These are phyloP conservation scores for Nesogale talazaci DNA, from an alignment of 2,113 vertebrate species.

Conservation along the genomic window DNA sequence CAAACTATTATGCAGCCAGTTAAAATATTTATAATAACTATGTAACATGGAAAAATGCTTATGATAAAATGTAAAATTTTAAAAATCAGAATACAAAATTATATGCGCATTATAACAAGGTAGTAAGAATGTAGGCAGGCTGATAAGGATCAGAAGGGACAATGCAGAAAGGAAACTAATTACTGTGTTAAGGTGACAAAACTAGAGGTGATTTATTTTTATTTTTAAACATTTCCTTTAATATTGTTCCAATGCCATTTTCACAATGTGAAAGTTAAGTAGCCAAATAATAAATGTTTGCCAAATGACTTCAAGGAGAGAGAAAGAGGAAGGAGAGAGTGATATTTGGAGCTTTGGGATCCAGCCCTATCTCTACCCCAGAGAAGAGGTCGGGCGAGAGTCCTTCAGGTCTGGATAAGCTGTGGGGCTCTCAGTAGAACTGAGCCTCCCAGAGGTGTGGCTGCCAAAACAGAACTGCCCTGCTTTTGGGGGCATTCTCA, in stretches of 20 bases:
- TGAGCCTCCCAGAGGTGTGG: background rate
- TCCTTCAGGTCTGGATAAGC: background rate
- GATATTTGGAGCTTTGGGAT: background rate
- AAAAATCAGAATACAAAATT: slow-evolving; percentile 55
- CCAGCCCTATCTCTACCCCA: background rate
- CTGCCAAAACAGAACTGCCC: background rate
- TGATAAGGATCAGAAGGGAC: slow-evolving; percentile 53
- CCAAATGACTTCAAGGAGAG: background rate
- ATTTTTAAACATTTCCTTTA: slow-evolving; percentile 43
- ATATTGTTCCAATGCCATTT: slow-evolving; percentile 40
- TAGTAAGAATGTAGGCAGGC: slow-evolving; percentile 37
- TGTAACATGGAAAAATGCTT: slow-evolving; percentile 60
- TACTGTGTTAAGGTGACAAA: slow-evolving; percentile 18
- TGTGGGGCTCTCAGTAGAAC: background rate
- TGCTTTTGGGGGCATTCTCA: background rate
- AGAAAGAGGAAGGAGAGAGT: background rate
- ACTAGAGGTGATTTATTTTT: slow-evolving; percentile 47
- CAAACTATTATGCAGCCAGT: slow-evolving; percentile 62
- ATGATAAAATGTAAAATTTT: slow-evolving; percentile 64
- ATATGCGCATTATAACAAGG: background rate
- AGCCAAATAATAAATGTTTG: slow-evolving; percentile 14
- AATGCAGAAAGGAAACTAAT: slow-evolving; percentile 59
- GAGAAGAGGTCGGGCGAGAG: too few species aligned
- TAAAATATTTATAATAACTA: slow-evolving; percentile 75
- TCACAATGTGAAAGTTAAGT: background rate